A percentile compares a stretch with the other conserved stretches of the same genome.
phyloP scores from a whole-genome alignment of 23 tunicate species.

The Ascidia mentula region DNA sequence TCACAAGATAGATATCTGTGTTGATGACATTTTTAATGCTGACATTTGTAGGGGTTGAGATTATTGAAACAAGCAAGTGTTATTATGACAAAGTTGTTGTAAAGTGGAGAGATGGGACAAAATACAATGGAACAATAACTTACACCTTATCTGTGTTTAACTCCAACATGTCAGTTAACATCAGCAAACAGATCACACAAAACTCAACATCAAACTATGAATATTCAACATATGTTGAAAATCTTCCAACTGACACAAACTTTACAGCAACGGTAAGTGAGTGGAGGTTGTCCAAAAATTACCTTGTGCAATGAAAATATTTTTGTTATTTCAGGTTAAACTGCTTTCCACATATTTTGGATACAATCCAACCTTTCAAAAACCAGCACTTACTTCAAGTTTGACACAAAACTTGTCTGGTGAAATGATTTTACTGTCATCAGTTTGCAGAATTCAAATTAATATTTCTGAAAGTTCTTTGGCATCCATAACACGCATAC shows the following conservation, averaged over 20 bases:
- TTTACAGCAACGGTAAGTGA: not conserved
- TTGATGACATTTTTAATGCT: not conserved
- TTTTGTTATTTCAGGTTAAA: too few relatives aligned
- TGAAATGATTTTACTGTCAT: too few relatives aligned
- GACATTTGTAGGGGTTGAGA: not conserved
- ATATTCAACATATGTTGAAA: not conserved
- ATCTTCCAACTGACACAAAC: not conserved
- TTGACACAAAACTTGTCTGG: too few relatives aligned
- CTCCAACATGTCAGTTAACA: not conserved
- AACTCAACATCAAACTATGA: not conserved
- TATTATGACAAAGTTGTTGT: not conserved
- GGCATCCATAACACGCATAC: too few relatives aligned
- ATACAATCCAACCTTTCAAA: too few relatives aligned
- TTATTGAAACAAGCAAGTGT: not conserved
- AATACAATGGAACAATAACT: not conserved
- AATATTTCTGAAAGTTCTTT: too few relatives aligned
- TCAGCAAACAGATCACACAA: not conserved
- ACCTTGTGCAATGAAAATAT: too few relatives aligned
- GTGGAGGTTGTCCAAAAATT: too few relatives aligned
- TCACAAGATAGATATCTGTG: not conserved
- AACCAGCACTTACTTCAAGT: too few relatives aligned
- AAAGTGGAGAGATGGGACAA: not conserved
- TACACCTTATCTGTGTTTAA: not conserved
- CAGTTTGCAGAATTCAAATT: too few relatives aligned
- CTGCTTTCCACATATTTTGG: too few relatives aligned